These are phyloP conservation scores for Ardeotis arabs DNA, from an alignment of 2,113 vertebrate genomes.

Conservation along the genomic window DNA sequence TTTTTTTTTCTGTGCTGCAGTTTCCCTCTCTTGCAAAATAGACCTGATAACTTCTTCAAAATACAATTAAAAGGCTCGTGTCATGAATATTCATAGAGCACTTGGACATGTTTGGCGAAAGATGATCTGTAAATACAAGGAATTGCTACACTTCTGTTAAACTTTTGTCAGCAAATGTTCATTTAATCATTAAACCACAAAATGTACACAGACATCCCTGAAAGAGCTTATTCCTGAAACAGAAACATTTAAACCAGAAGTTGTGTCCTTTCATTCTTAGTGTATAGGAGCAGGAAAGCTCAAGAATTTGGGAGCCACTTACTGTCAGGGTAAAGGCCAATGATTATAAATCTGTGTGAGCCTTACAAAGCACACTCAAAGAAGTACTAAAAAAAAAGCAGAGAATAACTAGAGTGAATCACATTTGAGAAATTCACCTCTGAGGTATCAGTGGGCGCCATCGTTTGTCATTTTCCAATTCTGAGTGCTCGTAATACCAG, in stretches of 20 bases:
- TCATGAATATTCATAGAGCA: neutral
- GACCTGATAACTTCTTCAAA: neutral
- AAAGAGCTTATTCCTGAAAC: neutral
- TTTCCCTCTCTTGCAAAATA: neutral
- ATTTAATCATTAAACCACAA: neutral
- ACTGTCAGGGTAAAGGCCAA: neutral
- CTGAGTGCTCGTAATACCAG: neutral
- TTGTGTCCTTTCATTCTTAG: neutral
- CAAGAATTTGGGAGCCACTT: neutral
- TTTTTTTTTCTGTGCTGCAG: neutral
- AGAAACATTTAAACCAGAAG: neutral
- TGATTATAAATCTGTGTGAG: neutral
- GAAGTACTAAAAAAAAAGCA: neutral
- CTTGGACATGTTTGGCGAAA: neutral
- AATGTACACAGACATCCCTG: neutral
- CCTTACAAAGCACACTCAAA: neutral
- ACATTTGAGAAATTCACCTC: neutral
- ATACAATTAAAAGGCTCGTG: neutral
- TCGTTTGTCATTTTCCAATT: neutral
- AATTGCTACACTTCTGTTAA: neutral
- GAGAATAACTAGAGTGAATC: neutral
- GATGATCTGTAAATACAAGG: neutral
- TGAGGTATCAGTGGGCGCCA: neutral
- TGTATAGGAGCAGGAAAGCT: neutral
- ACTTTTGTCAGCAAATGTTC: neutral